Evolutionary conservation across 1,140 invertebrate genomes (phyloP).

Genomic region (Thaumetopoea pityocampa): DNA sequence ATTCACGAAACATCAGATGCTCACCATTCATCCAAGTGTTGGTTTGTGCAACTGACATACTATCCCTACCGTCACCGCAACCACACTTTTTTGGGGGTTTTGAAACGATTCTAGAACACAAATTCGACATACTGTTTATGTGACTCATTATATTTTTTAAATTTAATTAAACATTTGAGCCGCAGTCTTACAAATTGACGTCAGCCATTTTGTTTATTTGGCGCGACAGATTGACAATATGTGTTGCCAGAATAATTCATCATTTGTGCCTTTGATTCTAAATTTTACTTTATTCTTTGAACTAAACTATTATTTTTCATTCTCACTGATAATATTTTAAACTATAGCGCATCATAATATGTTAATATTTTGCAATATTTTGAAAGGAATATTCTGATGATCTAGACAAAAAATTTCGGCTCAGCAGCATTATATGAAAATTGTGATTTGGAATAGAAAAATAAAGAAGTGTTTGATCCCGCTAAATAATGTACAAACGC

Average conservation of each 20-base stretch:
- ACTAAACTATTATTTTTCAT: too few species aligned
- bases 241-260: slow-evolving; percentile 4
- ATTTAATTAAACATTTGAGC: slow-evolving; percentile 40
- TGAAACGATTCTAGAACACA: slow-evolving; percentile 83
- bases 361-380: too few species aligned
- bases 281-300: too few species aligned
- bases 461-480: too few species aligned
- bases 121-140: slow-evolving; percentile 79
- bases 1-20: slow-evolving; percentile 58
- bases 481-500: too few species aligned
- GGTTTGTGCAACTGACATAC: slow-evolving; percentile 85
- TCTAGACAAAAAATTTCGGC: too few species aligned
- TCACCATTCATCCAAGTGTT: slow-evolving; percentile 91
- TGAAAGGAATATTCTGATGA: too few species aligned
- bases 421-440: too few species aligned
- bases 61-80: slow-evolving; percentile 82
- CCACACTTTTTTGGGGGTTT: slow-evolving; percentile 82
- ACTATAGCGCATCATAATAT: too few species aligned
- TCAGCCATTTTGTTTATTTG: slow-evolving; percentile 50
- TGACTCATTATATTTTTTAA: slow-evolving; percentile 62
- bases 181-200: slow-evolving; percentile 32
- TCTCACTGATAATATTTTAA: too few species aligned
- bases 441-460: too few species aligned
- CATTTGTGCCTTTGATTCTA: background rate
- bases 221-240: slow-evolving; percentile 1